phyloP scores from a whole-genome alignment of 2,888 invertebrate genomes.

The Drosophila pseudotakahashii region DNA sequence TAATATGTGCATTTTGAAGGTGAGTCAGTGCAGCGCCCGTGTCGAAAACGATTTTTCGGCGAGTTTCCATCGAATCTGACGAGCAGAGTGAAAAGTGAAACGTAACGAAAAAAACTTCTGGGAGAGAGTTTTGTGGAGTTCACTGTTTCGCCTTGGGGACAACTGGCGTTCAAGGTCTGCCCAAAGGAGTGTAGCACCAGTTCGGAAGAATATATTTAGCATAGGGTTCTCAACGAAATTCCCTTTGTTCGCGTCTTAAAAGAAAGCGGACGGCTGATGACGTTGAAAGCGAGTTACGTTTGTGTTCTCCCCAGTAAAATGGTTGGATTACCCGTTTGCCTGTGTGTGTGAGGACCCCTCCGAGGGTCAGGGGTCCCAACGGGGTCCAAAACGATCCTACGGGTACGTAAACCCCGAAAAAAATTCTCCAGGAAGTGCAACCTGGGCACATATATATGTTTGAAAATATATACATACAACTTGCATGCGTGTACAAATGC shows the following conservation, averaged over 20 bases:
- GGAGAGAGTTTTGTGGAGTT: constrained; percentile 37
- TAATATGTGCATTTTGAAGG: constrained; percentile 83
- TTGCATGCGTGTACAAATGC: constrained; percentile 44
- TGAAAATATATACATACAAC: constrained; percentile 15
- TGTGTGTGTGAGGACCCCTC: constrained; percentile 13
- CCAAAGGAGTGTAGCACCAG: background rate
- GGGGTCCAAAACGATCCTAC: constrained; percentile 12
- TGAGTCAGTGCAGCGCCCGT: constrained; percentile 60
- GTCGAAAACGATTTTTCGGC: background rate
- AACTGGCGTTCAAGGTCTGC: constrained; percentile 26
- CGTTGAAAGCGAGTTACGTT: constrained; percentile 66
- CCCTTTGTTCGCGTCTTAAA: constrained; percentile 59
- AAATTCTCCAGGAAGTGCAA: constrained; percentile 37
- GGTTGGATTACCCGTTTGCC: constrained; percentile 11
- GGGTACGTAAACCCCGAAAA: background rate
- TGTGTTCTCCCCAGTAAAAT: constrained; percentile 38
- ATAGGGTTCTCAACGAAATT: constrained; percentile 2
- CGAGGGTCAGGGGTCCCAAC: background rate
- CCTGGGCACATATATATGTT: constrained; percentile 18
- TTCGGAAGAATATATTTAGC: background rate
- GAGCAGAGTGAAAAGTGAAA: constrained; percentile 61
- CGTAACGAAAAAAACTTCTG: constrained; percentile 56
- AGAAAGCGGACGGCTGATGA: constrained; percentile 71
- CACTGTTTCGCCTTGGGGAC: constrained; percentile 15
- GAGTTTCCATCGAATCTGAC: background rate